Conservation (phyloP, 2,113 vertebrate species). For the Meles meles region DNA sequence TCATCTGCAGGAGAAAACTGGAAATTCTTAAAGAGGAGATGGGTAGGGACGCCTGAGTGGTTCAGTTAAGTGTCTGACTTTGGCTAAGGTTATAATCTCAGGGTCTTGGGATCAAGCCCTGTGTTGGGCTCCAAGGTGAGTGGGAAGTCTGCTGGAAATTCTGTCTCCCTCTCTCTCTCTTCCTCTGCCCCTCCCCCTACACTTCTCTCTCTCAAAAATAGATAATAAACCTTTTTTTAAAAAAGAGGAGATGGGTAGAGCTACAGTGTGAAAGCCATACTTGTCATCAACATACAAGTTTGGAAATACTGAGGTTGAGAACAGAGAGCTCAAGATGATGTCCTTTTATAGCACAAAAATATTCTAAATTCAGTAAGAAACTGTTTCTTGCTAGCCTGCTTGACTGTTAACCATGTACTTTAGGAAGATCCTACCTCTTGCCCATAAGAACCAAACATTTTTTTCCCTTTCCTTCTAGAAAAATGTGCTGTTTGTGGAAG, state of each 20-base stretch:
- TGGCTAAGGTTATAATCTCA: neutral
- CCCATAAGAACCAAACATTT: slow-evolving; percentile 3
- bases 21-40: neutral
- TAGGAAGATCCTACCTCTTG: slow-evolving; percentile 13
- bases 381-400: neutral
- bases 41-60: neutral
- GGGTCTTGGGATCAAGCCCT: neutral
- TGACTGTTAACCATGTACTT: neutral
- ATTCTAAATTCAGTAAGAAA: slow-evolving; percentile 43
- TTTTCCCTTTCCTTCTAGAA: slow-evolving; percentile 73
- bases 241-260: neutral
- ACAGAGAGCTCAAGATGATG: slow-evolving; percentile 24
- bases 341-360: slow-evolving; percentile 31
- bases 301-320: slow-evolving; percentile 35
- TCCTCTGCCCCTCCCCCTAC: neutral
- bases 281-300: neutral
- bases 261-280: neutral
- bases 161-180: neutral
- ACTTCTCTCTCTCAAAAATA: neutral
- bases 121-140: neutral
- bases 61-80: neutral
- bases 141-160: neutral
- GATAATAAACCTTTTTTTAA: neutral
- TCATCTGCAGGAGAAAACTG: neutral
- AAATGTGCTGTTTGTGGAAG: slow-evolving; percentile 86